phyloP scores from a whole-genome alignment of 2,888 invertebrate genomes.

The Aplocera efformata region DNA sequence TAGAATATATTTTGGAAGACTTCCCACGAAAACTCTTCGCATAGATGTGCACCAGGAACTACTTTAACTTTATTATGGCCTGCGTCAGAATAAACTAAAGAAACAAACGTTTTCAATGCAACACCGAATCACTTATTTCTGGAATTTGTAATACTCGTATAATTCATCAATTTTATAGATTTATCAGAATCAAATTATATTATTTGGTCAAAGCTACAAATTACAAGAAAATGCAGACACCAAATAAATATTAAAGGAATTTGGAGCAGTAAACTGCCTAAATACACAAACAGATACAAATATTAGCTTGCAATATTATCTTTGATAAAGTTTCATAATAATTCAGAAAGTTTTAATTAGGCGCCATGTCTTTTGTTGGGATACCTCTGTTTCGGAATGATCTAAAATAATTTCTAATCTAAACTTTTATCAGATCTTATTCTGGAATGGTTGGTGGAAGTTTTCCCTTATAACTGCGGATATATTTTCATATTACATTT shows the following conservation, averaged over 20 bases:
- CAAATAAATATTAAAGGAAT: constrained; percentile 8
- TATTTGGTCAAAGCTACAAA: background rate
- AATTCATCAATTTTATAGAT: too few species aligned
- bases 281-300: constrained; percentile 9
- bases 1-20: too few species aligned
- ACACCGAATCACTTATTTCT: too few species aligned
- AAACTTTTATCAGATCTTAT: constrained; percentile 33
- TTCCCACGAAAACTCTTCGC: too few species aligned
- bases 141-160: too few species aligned
- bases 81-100: too few species aligned
- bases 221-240: constrained; percentile 4
- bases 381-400: constrained; percentile 24
- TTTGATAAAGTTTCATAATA: constrained; percentile 31
- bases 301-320: constrained; percentile 4
- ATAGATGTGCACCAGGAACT: too few species aligned
- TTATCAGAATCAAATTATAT: too few species aligned
- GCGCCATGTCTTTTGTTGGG: constrained; percentile 33
- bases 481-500: background rate
- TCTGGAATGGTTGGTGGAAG: constrained; percentile 12
- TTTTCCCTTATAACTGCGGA: background rate
- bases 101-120: too few species aligned
- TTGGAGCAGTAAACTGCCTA: constrained; percentile 5
- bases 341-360: constrained; percentile 43
- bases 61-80: too few species aligned
- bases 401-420: constrained; percentile 34